Base-by-base conservation (phyloP, 2,797 vertebrate genomes). In the Betta splendens region DNA sequence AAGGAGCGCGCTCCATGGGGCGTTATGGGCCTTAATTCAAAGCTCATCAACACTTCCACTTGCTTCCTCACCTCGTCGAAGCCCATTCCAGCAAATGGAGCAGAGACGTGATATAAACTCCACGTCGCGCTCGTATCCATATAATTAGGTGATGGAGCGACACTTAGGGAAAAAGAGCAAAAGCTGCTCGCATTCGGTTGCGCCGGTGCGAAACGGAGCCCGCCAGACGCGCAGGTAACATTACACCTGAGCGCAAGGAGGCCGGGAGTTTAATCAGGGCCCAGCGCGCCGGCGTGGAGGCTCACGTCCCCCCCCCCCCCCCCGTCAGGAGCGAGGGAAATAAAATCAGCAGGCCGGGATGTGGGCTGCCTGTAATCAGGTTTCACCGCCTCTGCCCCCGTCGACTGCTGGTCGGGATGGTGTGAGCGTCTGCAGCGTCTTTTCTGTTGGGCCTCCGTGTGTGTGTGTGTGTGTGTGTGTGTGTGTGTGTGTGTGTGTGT, bases 351-450 rank as follows among this genome's bases (percentile, higher is more conserved):
- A 67, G 72, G 74, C 83, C 42, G 59, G 84, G 85, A 86, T 86
- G 79, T 84, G 83, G 83, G 84, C 82, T 75, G 68, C 83, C 81
- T 75, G 72, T 89, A 89, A 90, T 89, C 84, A 87, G 72, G 77
- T 90, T 89, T 83, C 77, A 74, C 76, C 51, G 32, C 70, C 84
- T 80, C 77, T 74, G n/a, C n/a, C 46, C 44, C 70, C 72, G 89
- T 89, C 75, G 84, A 89, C 85, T 85, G 79, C 75, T 69, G 83
- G 83, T 81, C 73, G 76, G 74, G 83, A 86, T 87, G 83, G 78
- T 79, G 80, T 82, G 65, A 79, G 68, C 68, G 50, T 73, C 77
- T 78, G 77, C 64, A 63, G 32, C 75, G 80, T 82, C 82, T 77
- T 69, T 79, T 68, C 72, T n/a, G n/a, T n/a, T n/a, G n/a, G n/a